phyloP scores from a whole-genome alignment of 1,140 invertebrate species.

The Phocides pigmalion region DNA sequence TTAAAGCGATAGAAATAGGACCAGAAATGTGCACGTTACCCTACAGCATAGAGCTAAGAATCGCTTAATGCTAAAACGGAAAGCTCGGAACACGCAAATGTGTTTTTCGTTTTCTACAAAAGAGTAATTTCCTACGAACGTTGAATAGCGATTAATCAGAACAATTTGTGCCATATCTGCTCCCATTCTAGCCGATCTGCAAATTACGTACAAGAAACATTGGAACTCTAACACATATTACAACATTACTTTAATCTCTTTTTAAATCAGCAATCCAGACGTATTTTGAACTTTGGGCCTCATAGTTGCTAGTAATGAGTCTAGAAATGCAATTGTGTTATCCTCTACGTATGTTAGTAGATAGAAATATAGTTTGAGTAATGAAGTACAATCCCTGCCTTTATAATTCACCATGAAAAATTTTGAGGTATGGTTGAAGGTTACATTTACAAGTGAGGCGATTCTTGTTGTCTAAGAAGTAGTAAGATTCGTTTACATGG shows the following conservation, averaged over 20 bases:
- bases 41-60: constrained; percentile 12
- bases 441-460: too few species aligned
- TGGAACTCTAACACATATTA: constrained; percentile 24
- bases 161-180: constrained; percentile 33
- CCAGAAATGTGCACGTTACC: not conserved
- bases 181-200: constrained; percentile 29
- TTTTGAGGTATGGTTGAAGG: too few species aligned
- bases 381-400: too few species aligned
- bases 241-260: constrained; percentile 22
- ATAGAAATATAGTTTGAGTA: too few species aligned
- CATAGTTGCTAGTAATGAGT: constrained; percentile 7
- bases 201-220: constrained; percentile 29
- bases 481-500: too few species aligned
- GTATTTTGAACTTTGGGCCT: constrained; percentile 10
- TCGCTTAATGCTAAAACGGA: constrained; percentile 23
- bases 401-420: too few species aligned
- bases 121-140: constrained; percentile 31
- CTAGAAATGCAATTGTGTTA: not conserved
- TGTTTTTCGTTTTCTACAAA: constrained; percentile 32
- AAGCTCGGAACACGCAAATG: constrained; percentile 21
- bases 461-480: too few species aligned
- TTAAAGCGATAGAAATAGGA: constrained; percentile 19
- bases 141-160: constrained; percentile 31
- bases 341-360: too few species aligned
- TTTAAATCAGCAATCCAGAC: not conserved